Percentiles rank a stretch among this genome's conserved stretches.
phyloP scores from a whole-genome alignment of 2,888 invertebrate genomes.

The Pterostichus madidus region DNA sequence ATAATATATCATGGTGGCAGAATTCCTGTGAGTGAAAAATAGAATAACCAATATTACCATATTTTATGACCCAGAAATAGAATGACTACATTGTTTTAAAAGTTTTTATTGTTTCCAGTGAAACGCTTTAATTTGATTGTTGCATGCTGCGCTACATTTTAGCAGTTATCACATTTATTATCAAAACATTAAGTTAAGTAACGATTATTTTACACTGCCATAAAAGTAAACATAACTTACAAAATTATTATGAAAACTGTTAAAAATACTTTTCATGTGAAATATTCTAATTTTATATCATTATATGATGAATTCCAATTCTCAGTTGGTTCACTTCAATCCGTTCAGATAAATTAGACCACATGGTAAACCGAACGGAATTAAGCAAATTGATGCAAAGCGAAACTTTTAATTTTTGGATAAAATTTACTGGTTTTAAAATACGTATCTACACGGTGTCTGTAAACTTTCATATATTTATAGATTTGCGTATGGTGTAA shows the following conservation, averaged over 20 bases:
- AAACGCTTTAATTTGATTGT: slow-evolving; percentile 32
- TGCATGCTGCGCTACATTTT: slow-evolving; percentile 17
- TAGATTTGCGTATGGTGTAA: no score
- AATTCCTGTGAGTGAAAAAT: neutral
- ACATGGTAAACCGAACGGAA: no score
- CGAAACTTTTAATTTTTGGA: no score
- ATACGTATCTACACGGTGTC: no score
- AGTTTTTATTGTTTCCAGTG: slow-evolving; percentile 17
- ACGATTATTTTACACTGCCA: slow-evolving; percentile 39
- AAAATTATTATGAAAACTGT: neutral
- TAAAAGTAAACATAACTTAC: slow-evolving; percentile 19
- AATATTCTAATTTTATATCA: no score
- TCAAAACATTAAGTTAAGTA: slow-evolving; percentile 25
- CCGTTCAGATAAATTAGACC: no score
- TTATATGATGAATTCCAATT: no score
- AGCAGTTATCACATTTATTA: slow-evolving; percentile 30
- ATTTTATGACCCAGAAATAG: slow-evolving; percentile 11
- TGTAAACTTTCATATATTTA: no score
- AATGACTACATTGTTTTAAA: slow-evolving; percentile 11
- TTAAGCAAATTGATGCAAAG: no score
- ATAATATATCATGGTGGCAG: neutral
- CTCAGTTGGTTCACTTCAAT: no score
- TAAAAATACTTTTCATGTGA: no score
- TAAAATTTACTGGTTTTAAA: no score
- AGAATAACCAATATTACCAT: neutral